Percentiles rank a stretch among this genome's conserved stretches.
phyloP scores from a whole-genome alignment of 2,888 invertebrate species.

The Eupeodes luniger region DNA sequence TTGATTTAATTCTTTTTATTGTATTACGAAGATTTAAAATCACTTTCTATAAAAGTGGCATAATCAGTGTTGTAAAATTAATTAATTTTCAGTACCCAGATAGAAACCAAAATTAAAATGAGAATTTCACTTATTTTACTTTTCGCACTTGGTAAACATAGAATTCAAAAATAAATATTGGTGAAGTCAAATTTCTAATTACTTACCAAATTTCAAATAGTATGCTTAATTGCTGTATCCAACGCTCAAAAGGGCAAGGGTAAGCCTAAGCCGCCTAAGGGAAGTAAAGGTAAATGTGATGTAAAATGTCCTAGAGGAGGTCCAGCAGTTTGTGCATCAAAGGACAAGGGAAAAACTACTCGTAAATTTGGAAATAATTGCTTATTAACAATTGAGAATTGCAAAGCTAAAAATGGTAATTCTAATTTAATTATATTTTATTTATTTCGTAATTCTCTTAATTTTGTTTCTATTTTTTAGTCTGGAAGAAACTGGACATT shows the following conservation, averaged over 20 bases:
- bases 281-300: background rate
- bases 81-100: background rate
- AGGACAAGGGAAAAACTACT: background rate
- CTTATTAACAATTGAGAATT: background rate
- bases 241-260: background rate
- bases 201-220: background rate
- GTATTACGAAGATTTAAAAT: too few species aligned
- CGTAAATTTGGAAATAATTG: background rate
- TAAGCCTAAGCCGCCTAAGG: background rate
- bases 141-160: background rate
- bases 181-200: too few species aligned
- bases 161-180: background rate
- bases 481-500: too few species aligned
- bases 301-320: background rate
- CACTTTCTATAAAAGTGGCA: background rate
- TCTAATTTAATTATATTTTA: background rate
- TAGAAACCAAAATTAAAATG: background rate
- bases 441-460: too few species aligned
- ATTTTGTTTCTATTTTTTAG: too few species aligned
- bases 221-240: background rate
- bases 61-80: background rate
- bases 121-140: background rate
- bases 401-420: slow-evolving; percentile 12
- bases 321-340: background rate
- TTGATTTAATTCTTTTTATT: too few species aligned